Percentiles rank a stretch among this genome's conserved stretches.
These are phyloP conservation scores for Peromyscus eremicus DNA, from an alignment of 2,797 vertebrate genomes.

Conservation along the genomic window DNA sequence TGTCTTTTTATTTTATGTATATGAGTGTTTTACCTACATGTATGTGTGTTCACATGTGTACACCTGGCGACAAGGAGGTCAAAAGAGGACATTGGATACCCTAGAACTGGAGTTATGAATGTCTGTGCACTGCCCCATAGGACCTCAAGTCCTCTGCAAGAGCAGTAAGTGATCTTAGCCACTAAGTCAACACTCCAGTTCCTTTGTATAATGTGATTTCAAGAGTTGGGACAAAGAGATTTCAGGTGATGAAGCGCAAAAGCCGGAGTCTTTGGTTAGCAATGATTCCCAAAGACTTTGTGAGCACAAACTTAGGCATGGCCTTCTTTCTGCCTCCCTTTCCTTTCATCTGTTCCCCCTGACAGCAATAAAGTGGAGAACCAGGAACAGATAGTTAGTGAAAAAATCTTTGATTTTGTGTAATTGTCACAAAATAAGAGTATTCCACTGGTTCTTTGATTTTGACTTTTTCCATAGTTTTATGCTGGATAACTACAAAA, in stretches of 20 bases:
- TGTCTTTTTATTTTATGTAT: background rate
- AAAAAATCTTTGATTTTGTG: conserved; percentile 19
- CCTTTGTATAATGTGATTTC: background rate
- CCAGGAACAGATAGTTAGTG: background rate
- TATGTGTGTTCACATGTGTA: too few relatives aligned
- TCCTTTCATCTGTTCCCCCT: background rate
- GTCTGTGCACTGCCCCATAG: background rate
- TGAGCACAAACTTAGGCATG: background rate
- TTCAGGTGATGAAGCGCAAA: background rate
- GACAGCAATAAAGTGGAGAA: background rate
- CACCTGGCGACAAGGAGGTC: background rate
- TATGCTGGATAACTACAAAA: background rate
- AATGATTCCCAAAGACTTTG: background rate
- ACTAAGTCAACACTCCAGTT: background rate
- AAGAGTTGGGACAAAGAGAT: background rate
- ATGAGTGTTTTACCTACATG: background rate
- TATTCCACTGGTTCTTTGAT: background rate
- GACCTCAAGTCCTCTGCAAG: background rate
- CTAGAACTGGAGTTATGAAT: too few relatives aligned
- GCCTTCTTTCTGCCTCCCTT: background rate
- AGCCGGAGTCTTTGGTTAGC: background rate
- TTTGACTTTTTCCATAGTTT: conserved; percentile 8
- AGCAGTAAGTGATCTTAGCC: background rate
- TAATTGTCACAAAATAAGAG: conserved; percentile 35
- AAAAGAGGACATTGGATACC: background rate